These are phyloP conservation scores for Nomada goodeniana DNA, from an alignment of 2,888 invertebrate species.

Conservation along the genomic window DNA sequence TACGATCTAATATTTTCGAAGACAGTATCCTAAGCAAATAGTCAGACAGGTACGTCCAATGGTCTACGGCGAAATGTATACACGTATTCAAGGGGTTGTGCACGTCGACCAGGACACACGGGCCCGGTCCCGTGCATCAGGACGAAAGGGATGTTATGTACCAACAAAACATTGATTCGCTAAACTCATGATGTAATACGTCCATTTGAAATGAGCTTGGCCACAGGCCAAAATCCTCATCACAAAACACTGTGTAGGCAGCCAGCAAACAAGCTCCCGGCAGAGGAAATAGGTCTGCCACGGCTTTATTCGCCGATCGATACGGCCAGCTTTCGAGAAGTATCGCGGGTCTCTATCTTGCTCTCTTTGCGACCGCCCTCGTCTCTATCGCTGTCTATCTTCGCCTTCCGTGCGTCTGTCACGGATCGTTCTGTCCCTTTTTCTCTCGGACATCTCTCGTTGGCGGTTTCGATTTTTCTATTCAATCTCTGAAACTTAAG, in stretches of 20 bases:
- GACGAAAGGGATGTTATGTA: slow-evolving; percentile 64
- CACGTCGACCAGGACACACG: not conserved
- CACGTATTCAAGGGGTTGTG: slow-evolving; percentile 5
- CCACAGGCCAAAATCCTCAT: slow-evolving; percentile 78
- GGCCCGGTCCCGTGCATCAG: slow-evolving; percentile 23
- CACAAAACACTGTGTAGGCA: slow-evolving; percentile 79
- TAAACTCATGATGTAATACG: slow-evolving; percentile 83
- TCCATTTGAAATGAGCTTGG: slow-evolving; percentile 83
- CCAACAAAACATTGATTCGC: slow-evolving; percentile 81
- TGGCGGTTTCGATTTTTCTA: slow-evolving; percentile 8
- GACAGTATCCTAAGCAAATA: slow-evolving; percentile 33
- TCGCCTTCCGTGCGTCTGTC: not conserved
- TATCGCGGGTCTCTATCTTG: slow-evolving; percentile 59
- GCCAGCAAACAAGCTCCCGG: slow-evolving; percentile 79
- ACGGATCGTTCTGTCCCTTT: not conserved
- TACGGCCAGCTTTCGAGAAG: slow-evolving; percentile 75
- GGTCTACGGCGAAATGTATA: not conserved
- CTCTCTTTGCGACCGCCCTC: slow-evolving; percentile 35
- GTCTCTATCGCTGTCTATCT: slow-evolving; percentile 19
- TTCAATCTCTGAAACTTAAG: not conserved
- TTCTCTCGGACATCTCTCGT: not conserved
- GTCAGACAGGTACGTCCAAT: not conserved
- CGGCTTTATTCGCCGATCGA: slow-evolving; percentile 79
- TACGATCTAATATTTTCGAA: slow-evolving; percentile 16
- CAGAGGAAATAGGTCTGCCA: slow-evolving; percentile 80